A percentile compares a stretch with the other conserved stretches of the same genome.
phyloP scores from a whole-genome alignment of 2,797 vertebrate species.

The Clarias fuscus region DNA sequence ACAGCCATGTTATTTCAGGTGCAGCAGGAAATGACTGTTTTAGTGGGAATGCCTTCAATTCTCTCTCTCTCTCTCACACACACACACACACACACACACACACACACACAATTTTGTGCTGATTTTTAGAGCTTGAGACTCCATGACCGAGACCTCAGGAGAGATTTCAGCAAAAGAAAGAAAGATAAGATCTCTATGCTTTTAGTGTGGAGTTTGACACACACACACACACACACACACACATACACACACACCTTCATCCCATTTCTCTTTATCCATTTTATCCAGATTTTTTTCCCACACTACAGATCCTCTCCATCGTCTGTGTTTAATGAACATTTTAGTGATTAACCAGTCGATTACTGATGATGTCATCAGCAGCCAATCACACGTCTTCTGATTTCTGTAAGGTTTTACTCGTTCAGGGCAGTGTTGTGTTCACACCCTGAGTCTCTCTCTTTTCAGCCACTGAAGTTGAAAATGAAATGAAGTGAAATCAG shows the following conservation, averaged over 20 bases:
- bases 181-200: conserved; percentile 55
- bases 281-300: conserved; percentile 22
- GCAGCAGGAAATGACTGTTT: conserved; percentile 28
- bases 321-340: conserved; percentile 33
- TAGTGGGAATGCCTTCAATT: neutral
- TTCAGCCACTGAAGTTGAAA: neutral
- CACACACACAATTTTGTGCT: conserved; percentile 8
- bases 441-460: neutral
- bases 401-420: neutral
- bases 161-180: conserved; percentile 51
- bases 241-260: neutral
- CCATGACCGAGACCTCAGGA: conserved; percentile 31
- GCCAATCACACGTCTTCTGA: neutral
- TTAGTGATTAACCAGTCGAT: conserved; percentile 46
- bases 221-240: neutral
- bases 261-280: conserved; percentile 44
- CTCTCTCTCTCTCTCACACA: neutral
- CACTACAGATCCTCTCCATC: conserved; percentile 22
- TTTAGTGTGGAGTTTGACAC: conserved; percentile 46
- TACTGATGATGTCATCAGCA: conserved; percentile 2
- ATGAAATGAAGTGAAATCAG: neutral
- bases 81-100: neutral
- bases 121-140: conserved; percentile 13
- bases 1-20: conserved; percentile 17
- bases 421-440: neutral